Conservation (phyloP, 2,797 vertebrate species). For the Microctenopoma lineatum region DNA sequence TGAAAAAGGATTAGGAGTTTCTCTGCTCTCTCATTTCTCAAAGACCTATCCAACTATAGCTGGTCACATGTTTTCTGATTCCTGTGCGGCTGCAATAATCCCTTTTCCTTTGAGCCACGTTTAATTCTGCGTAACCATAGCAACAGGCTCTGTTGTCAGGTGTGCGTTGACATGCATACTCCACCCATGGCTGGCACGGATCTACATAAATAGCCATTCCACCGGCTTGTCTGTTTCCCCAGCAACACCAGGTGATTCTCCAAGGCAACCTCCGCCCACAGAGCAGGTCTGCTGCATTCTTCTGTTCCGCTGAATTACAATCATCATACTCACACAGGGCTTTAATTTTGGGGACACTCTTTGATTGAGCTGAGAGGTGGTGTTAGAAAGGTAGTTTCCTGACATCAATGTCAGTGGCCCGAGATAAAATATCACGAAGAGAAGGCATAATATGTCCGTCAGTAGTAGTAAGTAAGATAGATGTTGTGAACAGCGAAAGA, state of each 20-base stretch:
- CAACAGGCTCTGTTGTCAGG: constrained; percentile 71
- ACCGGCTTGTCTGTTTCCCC: constrained; percentile 75
- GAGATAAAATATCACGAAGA: constrained; percentile 14
- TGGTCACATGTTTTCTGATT: constrained; percentile 11
- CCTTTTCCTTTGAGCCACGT: constrained; percentile 29
- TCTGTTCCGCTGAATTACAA: constrained; percentile 24
- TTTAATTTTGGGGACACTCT: constrained; percentile 5
- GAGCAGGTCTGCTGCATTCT: constrained; percentile 44
- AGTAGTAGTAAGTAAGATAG: background rate
- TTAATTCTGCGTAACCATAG: constrained; percentile 62
- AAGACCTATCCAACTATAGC: constrained; percentile 21
- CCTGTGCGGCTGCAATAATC: constrained; percentile 37
- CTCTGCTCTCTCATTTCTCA: constrained; percentile 12
- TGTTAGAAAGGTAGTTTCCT: background rate
- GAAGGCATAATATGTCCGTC: constrained; percentile 4
- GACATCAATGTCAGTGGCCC: background rate
- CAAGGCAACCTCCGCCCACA: constrained; percentile 72
- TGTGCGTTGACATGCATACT: constrained; percentile 54
- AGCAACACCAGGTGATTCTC: constrained; percentile 81
- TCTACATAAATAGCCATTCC: constrained; percentile 74
- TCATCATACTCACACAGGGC: background rate
- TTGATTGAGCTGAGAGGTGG: background rate
- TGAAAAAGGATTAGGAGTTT: constrained; percentile 17
- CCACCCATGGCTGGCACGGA: constrained; percentile 49
- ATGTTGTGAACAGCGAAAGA: background rate